Base-by-base conservation (phyloP, 2,113 vertebrate species). In the Mobula birostris region DNA sequence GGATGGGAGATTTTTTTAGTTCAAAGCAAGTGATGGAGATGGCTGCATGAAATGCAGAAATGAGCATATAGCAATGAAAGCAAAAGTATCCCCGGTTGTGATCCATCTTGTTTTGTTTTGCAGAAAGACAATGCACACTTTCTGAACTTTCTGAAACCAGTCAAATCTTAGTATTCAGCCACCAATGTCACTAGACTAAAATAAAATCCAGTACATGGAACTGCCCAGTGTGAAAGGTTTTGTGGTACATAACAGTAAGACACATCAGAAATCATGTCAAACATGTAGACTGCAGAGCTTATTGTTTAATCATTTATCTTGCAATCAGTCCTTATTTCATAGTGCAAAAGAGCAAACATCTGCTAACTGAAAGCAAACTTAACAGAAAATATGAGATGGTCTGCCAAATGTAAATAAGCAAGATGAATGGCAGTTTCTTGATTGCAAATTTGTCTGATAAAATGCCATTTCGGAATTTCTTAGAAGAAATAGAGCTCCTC, bases 341-440 rank as follows among this genome's bases (percentile, higher is more conserved):
- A 40, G 79, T 82, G 79, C 79, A 82, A 82, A 40, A 40, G 12
- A 82, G 36, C 15, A 82, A 82, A 40, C 15, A 40, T 48, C 79
- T 82, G 79, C 36, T 40, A 82, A 40, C 79, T 56, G 56, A 79
- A 79, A 79, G 72, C 72, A 74, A 79, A 79, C 9, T 79, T 79
- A 36, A 36, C 32, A 79, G 12, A 79, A 36, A 15, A 79, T 79
- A n/a, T 48, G 40, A 2, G 56, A 83, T 83, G 21, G 21, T 83
- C 80, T 58, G 80, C 21, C 48, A 56, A 83, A 83, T 56, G 21
- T 83, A 83, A 83, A 83, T 56, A 58, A 24, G 80, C 56, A 83
- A 56, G 80, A 83, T 27, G 58, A 85, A 85, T 61, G 9, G 82
- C 82, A 85, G 82, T 85, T 85, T 85, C 21, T 40, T 85, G 48